These are phyloP conservation scores for Pollenia labialis DNA, from an alignment of 2,888 invertebrate genomes.

Conservation along the genomic window DNA sequence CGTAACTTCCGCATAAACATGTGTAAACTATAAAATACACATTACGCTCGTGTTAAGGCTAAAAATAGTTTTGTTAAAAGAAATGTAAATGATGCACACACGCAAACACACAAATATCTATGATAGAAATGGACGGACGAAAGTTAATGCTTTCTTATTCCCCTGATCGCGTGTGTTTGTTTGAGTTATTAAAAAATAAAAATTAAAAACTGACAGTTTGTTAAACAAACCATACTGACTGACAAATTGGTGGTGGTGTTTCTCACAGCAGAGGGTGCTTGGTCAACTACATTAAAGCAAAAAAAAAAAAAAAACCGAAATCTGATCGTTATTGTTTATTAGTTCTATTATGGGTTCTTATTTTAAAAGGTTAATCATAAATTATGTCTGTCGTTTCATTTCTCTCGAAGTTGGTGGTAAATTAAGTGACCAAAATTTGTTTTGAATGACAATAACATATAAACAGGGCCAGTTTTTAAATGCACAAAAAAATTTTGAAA, in stretches of 20 bases:
- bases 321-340: constrained; percentile 14
- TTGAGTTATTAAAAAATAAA: constrained; percentile 20
- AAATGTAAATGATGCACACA: background rate
- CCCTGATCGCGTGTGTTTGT: background rate
- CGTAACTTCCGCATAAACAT: constrained; percentile 71
- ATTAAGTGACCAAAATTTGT: background rate
- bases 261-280: background rate
- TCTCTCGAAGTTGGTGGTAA: background rate
- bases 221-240: constrained; percentile 55
- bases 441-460: background rate
- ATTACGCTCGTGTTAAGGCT: constrained; percentile 53
- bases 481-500: no score
- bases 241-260: constrained; percentile 42
- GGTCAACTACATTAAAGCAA: background rate
- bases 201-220: constrained; percentile 52
- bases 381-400: no score
- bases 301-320: constrained; percentile 9
- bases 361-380: constrained; percentile 7
- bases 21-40: constrained; percentile 75
- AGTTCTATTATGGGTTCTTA: background rate
- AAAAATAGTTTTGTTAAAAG: constrained; percentile 61
- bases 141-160: background rate
- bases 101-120: constrained; percentile 1
- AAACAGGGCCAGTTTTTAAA: no score
- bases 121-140: constrained; percentile 35